Evolutionary conservation across 2,113 vertebrate genomes (phyloP), one percentile per base, ranked within the genome.

Genomic region (Calcarius ornatus): DNA sequence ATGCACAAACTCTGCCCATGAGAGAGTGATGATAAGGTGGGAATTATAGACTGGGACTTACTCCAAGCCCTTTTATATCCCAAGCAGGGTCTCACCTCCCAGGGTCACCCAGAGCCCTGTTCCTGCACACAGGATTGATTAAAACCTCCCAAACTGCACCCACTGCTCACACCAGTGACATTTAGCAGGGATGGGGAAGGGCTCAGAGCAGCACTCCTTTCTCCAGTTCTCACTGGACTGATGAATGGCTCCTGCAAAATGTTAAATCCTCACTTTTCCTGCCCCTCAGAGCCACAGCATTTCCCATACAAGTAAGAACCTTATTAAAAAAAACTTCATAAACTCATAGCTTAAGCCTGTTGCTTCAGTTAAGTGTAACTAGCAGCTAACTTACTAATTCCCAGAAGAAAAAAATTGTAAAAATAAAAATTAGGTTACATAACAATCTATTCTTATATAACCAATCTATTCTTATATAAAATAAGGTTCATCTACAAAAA

Each of bases 231-330:
- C 9, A 0, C 68, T n/a, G 33, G 42, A 10, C 51, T 94, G 53
- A 84, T 64, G 76, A 86, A 90, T 24, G 66, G 18, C 51, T 88
- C 59, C 60, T 68, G n/a, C 10, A 45, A 93, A 94, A 95, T n/a
- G 83, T 83, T 88, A 88, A 94, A 95, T 45, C 86, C 60, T 95
- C 91, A 7, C 69, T 92, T 38, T 24, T 47, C 31, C 64, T 86
- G 86, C 15, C 80, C 83, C 61, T 70, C 72, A 59, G 72, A 89
- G 57, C 4, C 3, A 5, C 79, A 61, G 53, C 6, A 9, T 65
- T 64, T 88, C 88, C 81, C 51, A 60, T 18, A 37, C 23, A 37
- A 60, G 8, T 37, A 27, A 37, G 17, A 59, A 25, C n/a, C 15
- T 27, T 37, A 60, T 37, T 57, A 6, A 59, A 59, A 35, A 35